These are phyloP conservation scores for Pomatorhinus ruficollis DNA, from an alignment of 2,113 vertebrate species.

Conservation along the genomic window DNA sequence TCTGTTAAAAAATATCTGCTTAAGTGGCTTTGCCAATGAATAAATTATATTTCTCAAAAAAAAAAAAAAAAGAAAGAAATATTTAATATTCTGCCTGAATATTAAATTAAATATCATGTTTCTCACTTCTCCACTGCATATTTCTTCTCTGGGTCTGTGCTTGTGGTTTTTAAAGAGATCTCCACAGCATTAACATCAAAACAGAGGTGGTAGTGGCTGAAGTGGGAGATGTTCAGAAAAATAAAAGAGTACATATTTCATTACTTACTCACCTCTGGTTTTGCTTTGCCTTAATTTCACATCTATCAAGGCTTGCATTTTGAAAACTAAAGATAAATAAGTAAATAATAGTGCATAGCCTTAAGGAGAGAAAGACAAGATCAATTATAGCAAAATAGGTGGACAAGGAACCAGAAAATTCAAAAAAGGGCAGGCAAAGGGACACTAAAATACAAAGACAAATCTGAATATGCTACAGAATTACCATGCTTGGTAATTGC, in stretches of 20 bases:
- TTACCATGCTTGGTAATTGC: neutral
- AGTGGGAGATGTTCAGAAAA: neutral
- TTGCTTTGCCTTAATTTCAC: neutral
- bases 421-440: neutral
- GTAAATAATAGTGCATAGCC: neutral
- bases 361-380: neutral
- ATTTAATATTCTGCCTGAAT: neutral
- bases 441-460: neutral
- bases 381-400: neutral
- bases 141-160: neutral
- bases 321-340: neutral
- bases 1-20: neutral
- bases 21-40: slow-evolving; percentile 1
- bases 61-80: neutral
- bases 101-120: no score
- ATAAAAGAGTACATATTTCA: neutral
- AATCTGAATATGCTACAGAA: neutral
- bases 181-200: neutral
- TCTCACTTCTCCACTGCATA: neutral
- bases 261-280: neutral
- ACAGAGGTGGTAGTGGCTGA: neutral
- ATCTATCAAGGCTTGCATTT: neutral
- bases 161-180: neutral
- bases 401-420: neutral
- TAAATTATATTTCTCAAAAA: neutral